Evolutionary conservation across 2,797 vertebrate species (phyloP).

Genomic region (Catharus ustulatus): DNA sequence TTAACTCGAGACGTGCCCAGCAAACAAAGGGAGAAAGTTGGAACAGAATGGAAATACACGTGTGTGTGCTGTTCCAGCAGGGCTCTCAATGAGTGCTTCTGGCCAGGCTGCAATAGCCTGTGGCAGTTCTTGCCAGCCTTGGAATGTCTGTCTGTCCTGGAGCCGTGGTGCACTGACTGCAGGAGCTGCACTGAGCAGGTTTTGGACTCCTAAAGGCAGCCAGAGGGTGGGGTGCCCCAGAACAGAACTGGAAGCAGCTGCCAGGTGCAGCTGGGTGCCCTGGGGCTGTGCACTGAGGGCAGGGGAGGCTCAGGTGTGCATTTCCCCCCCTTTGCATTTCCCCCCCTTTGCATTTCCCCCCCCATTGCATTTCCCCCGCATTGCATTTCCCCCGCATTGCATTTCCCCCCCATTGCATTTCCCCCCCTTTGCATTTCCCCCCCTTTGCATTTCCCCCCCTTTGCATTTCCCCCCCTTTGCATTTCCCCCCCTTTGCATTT

Average conservation of each 20-base stretch:
- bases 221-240: background rate
- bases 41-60: background rate
- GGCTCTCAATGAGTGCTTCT: constrained; percentile 23
- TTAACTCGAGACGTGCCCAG: background rate
- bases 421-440: no score
- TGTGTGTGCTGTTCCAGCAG: constrained; percentile 45
- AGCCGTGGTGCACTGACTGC: no score
- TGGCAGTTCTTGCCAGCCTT: background rate
- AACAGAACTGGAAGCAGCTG: background rate
- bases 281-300: background rate
- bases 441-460: no score
- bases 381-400: no score
- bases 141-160: background rate
- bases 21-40: background rate
- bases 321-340: no score
- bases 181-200: background rate
- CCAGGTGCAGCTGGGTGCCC: background rate
- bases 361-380: accelerated
- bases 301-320: background rate
- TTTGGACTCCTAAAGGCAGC: background rate
- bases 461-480: no score
- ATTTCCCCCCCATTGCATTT: no score
- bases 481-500: no score
- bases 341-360: no score
- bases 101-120: background rate